Conservation (phyloP, 2,797 vertebrate genomes). For the Crypturellus tataupa region DNA sequence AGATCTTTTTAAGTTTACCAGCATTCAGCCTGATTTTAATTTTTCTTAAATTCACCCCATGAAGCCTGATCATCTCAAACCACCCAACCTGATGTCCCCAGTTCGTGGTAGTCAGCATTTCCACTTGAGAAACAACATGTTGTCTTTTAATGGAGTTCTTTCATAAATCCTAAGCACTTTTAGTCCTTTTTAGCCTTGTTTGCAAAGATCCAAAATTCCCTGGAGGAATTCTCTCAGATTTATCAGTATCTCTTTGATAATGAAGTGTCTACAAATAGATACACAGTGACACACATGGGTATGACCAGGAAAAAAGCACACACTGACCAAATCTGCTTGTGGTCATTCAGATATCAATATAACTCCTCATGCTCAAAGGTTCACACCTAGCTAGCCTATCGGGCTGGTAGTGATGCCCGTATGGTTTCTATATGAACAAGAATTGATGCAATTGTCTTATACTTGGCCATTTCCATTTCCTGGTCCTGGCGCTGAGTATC, state of each 20-base stretch:
- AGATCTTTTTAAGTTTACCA: not conserved
- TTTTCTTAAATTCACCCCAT: not conserved
- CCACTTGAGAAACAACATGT: not conserved
- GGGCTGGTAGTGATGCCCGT: rapidly evolving
- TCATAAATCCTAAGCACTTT: not conserved
- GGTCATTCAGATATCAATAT: not conserved
- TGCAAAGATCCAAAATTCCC: not conserved
- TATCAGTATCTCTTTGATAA: not conserved
- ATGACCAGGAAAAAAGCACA: rapidly evolving
- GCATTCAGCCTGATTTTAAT: not conserved
- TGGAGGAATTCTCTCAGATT: not conserved
- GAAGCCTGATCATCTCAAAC: not conserved
- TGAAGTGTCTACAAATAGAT: not conserved
- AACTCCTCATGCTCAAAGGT: not conserved
- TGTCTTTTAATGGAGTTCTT: not conserved
- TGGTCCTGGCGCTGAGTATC: not conserved
- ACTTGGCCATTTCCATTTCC: rapidly evolving
- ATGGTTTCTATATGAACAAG: rapidly evolving
- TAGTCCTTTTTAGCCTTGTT: not conserved
- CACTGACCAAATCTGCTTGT: not conserved
- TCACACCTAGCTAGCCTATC: not conserved
- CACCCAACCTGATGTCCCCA: not conserved
- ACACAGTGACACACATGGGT: not conserved
- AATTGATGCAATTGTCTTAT: not conserved
- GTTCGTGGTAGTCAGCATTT: not conserved